Conservation (phyloP, 2,797 vertebrate genomes). For the Hafferia zeledoni region DNA sequence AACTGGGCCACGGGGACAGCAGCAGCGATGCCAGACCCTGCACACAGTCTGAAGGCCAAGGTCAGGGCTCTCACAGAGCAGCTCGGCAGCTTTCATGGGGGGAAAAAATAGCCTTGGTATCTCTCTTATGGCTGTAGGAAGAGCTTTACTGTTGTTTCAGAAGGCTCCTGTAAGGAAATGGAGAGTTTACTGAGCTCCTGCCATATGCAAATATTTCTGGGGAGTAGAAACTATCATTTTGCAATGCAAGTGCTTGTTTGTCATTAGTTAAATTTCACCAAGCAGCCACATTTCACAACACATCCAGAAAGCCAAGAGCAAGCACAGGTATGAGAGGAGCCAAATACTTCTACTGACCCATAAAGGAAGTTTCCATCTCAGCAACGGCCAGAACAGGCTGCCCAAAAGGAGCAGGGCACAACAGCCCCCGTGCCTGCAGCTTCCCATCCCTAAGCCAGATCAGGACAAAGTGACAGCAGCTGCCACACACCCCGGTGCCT, state of each 20-base stretch:
- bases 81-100: background rate
- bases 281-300: background rate
- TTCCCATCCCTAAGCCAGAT: background rate
- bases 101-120: constrained; percentile 12
- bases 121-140: background rate
- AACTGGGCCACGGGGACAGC: constrained; percentile 60
- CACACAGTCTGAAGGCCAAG: constrained; percentile 44
- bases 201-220: background rate
- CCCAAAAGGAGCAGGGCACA: background rate
- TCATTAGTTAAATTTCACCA: background rate
- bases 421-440: accelerated
- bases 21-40: constrained; percentile 6
- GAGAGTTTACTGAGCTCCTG: background rate
- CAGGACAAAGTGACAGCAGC: accelerated
- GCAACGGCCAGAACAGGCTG: background rate
- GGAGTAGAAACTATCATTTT: background rate
- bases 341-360: background rate
- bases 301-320: background rate
- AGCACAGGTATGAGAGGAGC: background rate
- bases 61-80: background rate
- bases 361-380: background rate
- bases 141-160: background rate
- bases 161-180: background rate
- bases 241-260: background rate
- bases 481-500: background rate